phyloP scores from a whole-genome alignment of 2,113 vertebrate species.

The Scytalopus superciliaris region DNA sequence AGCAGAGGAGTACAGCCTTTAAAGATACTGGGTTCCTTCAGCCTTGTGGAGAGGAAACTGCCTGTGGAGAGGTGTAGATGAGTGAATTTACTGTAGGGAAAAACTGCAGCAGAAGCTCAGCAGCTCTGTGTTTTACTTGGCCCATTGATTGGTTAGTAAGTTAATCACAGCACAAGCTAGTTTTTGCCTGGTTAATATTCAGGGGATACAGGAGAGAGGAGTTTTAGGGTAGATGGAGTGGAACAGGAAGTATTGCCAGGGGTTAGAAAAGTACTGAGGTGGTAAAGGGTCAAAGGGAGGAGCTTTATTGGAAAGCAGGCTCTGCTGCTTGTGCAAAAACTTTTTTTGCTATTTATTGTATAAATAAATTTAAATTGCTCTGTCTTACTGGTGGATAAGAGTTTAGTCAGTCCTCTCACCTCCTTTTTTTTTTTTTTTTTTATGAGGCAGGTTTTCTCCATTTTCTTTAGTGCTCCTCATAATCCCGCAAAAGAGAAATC shows the following conservation, averaged over 20 bases:
- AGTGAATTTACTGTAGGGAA: not conserved
- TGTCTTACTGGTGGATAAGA: not conserved
- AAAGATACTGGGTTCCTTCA: not conserved
- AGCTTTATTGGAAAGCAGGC: not conserved
- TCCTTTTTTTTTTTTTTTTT: not conserved
- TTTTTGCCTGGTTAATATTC: not conserved
- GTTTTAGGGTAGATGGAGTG: not conserved
- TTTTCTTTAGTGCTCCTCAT: not conserved
- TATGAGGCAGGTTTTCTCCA: not conserved
- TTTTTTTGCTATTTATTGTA: not conserved
- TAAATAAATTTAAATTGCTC: not conserved
- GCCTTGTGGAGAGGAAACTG: not conserved
- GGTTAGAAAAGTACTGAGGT: not conserved
- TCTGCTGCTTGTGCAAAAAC: not conserved
- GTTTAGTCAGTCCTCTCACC: not conserved
- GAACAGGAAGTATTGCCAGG: not conserved
- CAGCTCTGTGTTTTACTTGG: not conserved
- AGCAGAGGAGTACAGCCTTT: not conserved
- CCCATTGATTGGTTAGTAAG: not conserved
- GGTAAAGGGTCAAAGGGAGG: not conserved
- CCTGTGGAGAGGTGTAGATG: not conserved
- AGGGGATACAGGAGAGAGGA: not conserved
- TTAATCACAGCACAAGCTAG: not conserved
- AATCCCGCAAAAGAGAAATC: not conserved
- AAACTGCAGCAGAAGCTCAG: not conserved